Base-by-base conservation (phyloP, 2,797 vertebrate species). In the Mormyrops attenuatus region DNA sequence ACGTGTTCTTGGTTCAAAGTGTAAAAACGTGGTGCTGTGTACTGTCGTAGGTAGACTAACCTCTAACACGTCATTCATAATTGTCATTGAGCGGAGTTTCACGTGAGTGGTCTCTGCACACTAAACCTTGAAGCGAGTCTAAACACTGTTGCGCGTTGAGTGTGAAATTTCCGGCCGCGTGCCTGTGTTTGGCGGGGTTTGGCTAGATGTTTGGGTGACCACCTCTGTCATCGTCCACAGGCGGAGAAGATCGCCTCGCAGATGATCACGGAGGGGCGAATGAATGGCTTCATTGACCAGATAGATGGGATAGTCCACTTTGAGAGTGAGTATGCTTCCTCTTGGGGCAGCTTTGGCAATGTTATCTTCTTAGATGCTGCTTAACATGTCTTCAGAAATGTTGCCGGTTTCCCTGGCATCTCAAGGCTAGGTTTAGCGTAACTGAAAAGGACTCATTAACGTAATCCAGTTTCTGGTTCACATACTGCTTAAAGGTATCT, bases 261-360 rank as follows among this genome's bases (percentile, higher is more conserved):
- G 93, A 99, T 99, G 99, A 99, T 99, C 94, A 99, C 99, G 0
- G 99, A 99, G 92, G 98, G 98, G 60, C 97, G 98, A 44, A 99
- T 99, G 99, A 99, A 99, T 0, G 98, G 99, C 92, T 99, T 99
- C 93, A 99, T 99, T 41, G 98, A 99, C 95, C 99, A 99, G 94
- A 99, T 99, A 89, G 99, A 99, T 0, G 95, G 99, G 92, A 99
- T 99, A 84, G 99, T 99, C 89, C 99, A 99, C 94, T 99, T 99
- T 95, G 99, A 99, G 96, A 99, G 98, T 99, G 96, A 98, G 97
- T 96, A 1, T 53, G 41, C 3, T 41, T 26, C 77, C 15, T 26
- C 5, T 22, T 44, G 13, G 66, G 66, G 11, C 20, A 22, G 44
- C 30, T 11, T 15, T n/a, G 3, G 15, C 7, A 53, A n/a, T n/a